These are phyloP conservation scores for Gobio gobio DNA, from an alignment of 2,113 vertebrate species.

Conservation along the genomic window DNA sequence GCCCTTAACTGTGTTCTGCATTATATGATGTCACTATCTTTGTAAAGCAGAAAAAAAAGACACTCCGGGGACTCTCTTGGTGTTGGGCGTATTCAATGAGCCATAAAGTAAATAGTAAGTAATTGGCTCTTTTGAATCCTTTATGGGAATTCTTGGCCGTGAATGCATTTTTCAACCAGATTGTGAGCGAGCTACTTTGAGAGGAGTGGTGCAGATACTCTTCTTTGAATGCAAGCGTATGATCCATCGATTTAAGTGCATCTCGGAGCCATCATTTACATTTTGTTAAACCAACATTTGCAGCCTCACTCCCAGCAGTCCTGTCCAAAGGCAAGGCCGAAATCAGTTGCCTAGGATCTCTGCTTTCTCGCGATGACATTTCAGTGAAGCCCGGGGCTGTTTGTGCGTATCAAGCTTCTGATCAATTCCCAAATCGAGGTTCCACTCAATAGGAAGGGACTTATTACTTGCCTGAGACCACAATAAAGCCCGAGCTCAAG, in stretches of 20 bases:
- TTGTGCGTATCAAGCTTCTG: conserved; percentile 54
- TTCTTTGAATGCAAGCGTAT: conserved; percentile 4
- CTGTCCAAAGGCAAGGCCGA: neutral
- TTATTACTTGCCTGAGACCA: conserved; percentile 47
- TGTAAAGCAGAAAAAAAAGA: conserved; percentile 51
- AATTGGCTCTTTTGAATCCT: conserved; percentile 63
- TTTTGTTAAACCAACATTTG: conserved; percentile 30
- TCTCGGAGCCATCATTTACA: neutral
- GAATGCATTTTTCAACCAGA: conserved; percentile 50
- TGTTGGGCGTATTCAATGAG: conserved; percentile 63
- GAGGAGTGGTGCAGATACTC: neutral
- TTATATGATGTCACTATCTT: conserved; percentile 50
- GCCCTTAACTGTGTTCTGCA: conserved; percentile 23
- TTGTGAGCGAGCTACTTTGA: conserved; percentile 24
- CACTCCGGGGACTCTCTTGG: conserved; percentile 42
- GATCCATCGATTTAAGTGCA: neutral
- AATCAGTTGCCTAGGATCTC: conserved; percentile 9
- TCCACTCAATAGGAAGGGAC: conserved; percentile 35
- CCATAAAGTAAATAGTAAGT: conserved; percentile 62
- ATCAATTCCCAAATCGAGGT: conserved; percentile 53
- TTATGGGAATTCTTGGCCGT: conserved; percentile 56
- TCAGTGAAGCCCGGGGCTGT: conserved; percentile 34
- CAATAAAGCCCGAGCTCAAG: conserved; percentile 37
- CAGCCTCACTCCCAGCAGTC: neutral
- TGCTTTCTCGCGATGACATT: conserved; percentile 53